Percentiles rank a stretch among this genome's conserved stretches.
Evolutionary conservation across 1,140 invertebrate genomes (phyloP).

Genomic region (Thereuonema tuberculata): DNA sequence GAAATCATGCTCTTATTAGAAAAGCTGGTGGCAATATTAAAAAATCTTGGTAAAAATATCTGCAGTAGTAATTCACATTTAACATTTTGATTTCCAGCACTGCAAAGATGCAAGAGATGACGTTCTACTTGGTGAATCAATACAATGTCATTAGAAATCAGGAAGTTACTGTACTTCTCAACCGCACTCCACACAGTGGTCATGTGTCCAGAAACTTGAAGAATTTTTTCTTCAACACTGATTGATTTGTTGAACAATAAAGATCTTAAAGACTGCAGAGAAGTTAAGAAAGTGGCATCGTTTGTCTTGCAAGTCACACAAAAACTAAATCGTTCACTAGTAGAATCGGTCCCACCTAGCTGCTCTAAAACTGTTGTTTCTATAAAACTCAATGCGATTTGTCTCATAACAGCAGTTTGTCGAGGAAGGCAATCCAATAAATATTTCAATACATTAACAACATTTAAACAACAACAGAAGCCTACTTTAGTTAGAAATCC

Average conservation of each 20-base stretch:
- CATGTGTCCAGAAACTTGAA: too few species aligned
- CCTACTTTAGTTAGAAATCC: neutral
- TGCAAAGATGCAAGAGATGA: neutral
- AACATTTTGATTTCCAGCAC: neutral
- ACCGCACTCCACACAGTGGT: neutral
- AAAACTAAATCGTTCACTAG: neutral
- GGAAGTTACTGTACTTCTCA: neutral
- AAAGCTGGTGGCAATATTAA: neutral
- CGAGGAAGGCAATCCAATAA: neutral
- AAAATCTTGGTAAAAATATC: neutral
- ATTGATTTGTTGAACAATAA: too few species aligned
- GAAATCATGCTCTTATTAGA: neutral
- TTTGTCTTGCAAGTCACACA: neutral
- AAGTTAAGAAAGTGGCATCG: neutral
- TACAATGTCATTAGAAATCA: neutral
- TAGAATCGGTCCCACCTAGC: neutral
- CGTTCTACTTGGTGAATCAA: slow-evolving; percentile 1
- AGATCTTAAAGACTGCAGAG: too few species aligned
- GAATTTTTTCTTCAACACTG: too few species aligned
- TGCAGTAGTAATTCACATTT: neutral
- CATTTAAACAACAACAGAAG: neutral
- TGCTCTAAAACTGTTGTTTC: slow-evolving; percentile 2
- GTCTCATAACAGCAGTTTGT: neutral
- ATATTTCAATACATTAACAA: neutral
- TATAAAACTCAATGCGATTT: slow-evolving; percentile 1